Base-by-base conservation (phyloP, 2,113 vertebrate species). In the Passer montanus region DNA sequence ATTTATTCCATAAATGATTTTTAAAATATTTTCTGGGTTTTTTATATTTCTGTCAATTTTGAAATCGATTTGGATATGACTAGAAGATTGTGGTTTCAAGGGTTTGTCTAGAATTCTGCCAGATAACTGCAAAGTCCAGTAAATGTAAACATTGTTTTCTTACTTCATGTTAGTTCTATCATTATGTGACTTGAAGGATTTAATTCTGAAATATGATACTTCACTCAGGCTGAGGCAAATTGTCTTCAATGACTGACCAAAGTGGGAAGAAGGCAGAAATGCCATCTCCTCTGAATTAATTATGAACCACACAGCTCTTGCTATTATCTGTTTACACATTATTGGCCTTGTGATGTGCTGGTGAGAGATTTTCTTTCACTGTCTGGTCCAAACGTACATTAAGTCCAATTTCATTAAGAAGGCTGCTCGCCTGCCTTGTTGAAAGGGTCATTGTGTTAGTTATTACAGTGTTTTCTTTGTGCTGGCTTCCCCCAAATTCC, bases 391-490 rank as follows among this genome's bases (percentile, higher is more conserved):
- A 93, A 91, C 2, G 11, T 78, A 81, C 46, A 41, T 72, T 55
- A 87, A 89, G 96, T 89, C 93, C 94, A 91, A 73, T 91, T 95
- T 94, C 91, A 77, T 90, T 91, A 77, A 89, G 76, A 62, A 78
- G 84, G 41, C 95, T 76, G 92, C 89, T 95, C 10, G 30, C 89
- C 89, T 69, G 81, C 84, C 92, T 52, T 21, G 56, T 68, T 96
- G 90, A 96, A 97, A 95, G 94, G 83, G 90, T 95, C 93, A 95
- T 95, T 97, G 95, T 96, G 88, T 84, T 39, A 26, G 82, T 93
- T 96, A 89, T 95, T 96, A 95, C 94, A 96, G 92, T 92, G 93
- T 96, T 95, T 90, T 68, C 94, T 96, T 96, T 96, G 92, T 96
- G 79, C 85, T 96, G 26, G 0, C 90, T 95, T 73, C 47, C 92